Evolutionary conservation across 2,888 invertebrate species (phyloP).

Genomic region (Polylopha cassiicola): DNA sequence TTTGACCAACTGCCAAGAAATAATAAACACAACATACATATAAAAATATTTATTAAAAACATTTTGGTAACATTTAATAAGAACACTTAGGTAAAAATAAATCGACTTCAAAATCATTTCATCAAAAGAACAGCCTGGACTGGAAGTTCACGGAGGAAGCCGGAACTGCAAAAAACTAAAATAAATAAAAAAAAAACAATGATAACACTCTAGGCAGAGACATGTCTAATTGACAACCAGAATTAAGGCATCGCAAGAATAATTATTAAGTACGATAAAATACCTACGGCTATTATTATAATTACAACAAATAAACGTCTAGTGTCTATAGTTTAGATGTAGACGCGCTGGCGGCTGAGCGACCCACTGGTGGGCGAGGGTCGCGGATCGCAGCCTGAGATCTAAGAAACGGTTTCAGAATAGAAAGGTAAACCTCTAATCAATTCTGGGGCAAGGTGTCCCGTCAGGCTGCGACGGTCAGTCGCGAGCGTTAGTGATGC

Average conservation of each 20-base stretch:
- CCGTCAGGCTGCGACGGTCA: too few species aligned
- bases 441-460: too few species aligned
- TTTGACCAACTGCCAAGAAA: constrained; percentile 19
- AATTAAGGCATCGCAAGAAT: constrained; percentile 79
- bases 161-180: constrained; percentile 75
- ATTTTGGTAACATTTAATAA: constrained; percentile 80
- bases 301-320: constrained; percentile 75
- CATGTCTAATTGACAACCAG: constrained; percentile 79
- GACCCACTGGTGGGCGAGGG: constrained; percentile 26
- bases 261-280: constrained; percentile 78
- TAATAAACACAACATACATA: constrained; percentile 64
- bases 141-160: constrained; percentile 77
- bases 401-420: too few species aligned
- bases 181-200: constrained; percentile 75
- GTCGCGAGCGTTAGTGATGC: too few species aligned
- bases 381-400: constrained; percentile 33
- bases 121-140: constrained; percentile 78
- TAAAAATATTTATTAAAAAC: constrained; percentile 80
- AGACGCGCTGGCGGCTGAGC: constrained; percentile 30
- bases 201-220: constrained; percentile 76
- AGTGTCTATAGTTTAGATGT: constrained; percentile 61
- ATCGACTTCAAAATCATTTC: constrained; percentile 78
- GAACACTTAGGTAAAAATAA: constrained; percentile 80
- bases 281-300: constrained; percentile 77
- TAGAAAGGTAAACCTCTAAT: too few species aligned